Evolutionary conservation across 2,113 vertebrate species (phyloP).

Genomic region (Microcebus tavaratra): DNA sequence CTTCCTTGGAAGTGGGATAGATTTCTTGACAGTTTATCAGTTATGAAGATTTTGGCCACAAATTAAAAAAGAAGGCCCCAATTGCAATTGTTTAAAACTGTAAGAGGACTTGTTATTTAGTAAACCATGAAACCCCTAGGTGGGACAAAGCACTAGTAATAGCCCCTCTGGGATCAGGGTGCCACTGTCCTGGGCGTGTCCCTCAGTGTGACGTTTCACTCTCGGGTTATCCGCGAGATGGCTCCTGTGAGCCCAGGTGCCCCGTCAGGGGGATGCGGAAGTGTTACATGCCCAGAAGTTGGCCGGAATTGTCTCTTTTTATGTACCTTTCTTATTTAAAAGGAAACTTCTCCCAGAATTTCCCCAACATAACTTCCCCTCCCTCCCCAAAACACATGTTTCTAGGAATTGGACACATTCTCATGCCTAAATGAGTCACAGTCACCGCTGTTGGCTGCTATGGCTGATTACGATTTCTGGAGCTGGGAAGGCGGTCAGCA

Average conservation of each 20-base stretch:
- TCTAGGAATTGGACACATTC: neutral
- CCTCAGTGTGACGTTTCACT: neutral
- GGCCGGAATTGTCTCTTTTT: neutral
- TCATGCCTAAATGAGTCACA: neutral
- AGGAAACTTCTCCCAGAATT: neutral
- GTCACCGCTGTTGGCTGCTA: neutral
- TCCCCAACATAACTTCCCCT: neutral
- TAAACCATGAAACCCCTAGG: neutral
- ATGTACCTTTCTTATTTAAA: neutral
- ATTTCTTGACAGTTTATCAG: neutral
- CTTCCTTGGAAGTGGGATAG: neutral
- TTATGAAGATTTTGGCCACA: neutral
- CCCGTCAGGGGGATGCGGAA: neutral
- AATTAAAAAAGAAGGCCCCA: neutral
- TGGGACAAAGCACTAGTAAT: neutral
- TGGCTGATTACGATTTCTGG: neutral
- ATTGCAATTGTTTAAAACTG: neutral
- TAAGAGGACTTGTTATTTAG: neutral
- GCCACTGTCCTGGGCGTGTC: neutral
- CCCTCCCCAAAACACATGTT: neutral
- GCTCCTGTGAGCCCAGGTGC: neutral
- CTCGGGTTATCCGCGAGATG: neutral
- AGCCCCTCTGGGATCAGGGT: neutral
- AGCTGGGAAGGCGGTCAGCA: neutral
- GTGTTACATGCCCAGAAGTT: neutral